A percentile compares a stretch with the other conserved stretches of the same genome.
Conservation (phyloP, 2,888 invertebrate species). For the Pogonocherus hispidulus region DNA sequence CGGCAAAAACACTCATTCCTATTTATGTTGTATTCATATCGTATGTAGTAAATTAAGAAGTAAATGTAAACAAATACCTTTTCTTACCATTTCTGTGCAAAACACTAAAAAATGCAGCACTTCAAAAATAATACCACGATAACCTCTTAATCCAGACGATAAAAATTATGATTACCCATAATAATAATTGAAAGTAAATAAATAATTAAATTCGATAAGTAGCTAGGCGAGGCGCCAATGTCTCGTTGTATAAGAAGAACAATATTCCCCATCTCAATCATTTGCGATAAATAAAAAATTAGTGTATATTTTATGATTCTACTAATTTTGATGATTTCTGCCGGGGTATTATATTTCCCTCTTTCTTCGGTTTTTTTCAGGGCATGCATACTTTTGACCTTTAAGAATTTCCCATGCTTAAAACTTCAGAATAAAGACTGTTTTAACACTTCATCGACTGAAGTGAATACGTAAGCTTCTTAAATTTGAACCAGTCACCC, state of each 20-base stretch:
- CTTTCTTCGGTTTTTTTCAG: too few relatives aligned
- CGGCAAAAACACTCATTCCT: neutral
- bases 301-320: neutral
- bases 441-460: too few relatives aligned
- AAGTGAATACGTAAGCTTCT: too few relatives aligned
- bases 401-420: too few relatives aligned
- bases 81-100: neutral
- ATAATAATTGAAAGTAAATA: slow-evolving; percentile 29
- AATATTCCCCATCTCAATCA: neutral
- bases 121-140: slow-evolving; percentile 1
- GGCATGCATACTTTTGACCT: too few relatives aligned
- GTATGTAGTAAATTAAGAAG: neutral
- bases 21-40: neutral
- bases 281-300: slow-evolving; percentile 6
- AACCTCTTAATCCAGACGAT: slow-evolving; percentile 22
- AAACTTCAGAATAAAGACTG: too few relatives aligned
- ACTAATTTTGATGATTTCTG: neutral
- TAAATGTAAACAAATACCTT: neutral
- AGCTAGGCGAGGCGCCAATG: slow-evolving; percentile 15
- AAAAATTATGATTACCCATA: slow-evolving; percentile 9
- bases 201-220: slow-evolving; percentile 24
- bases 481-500: too few relatives aligned
- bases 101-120: neutral
- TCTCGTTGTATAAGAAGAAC: slow-evolving; percentile 16
- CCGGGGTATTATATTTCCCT: too few relatives aligned